Conservation (phyloP, 2,888 invertebrate species). For the Harpagoxenus sublaevis region DNA sequence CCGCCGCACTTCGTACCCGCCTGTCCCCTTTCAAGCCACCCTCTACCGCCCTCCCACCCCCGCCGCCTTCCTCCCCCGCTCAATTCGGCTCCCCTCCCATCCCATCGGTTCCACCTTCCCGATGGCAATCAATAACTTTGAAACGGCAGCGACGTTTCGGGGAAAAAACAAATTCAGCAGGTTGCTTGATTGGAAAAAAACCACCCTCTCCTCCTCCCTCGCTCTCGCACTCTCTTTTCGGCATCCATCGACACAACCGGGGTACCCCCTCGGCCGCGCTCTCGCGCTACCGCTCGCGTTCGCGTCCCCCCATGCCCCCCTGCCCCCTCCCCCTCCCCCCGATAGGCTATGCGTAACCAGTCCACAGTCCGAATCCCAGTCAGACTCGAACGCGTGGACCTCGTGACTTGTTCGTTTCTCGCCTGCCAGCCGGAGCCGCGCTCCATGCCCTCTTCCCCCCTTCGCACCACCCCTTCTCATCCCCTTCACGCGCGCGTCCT, state of each 20-base stretch:
- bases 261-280: slow-evolving; percentile 29
- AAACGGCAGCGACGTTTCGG: slow-evolving; percentile 81
- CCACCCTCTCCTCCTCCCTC: slow-evolving; percentile 57
- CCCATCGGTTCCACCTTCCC: slow-evolving; percentile 62
- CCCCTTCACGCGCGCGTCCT: not conserved
- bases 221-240: slow-evolving; percentile 53
- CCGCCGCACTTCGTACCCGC: slow-evolving; percentile 60
- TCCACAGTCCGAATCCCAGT: slow-evolving; percentile 49
- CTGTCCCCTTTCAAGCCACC: slow-evolving; percentile 57
- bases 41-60: not conserved
- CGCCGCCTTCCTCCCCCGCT: slow-evolving; percentile 25
- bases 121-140: slow-evolving; percentile 83
- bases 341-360: slow-evolving; percentile 50
- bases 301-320: slow-evolving; percentile 28
- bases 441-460: slow-evolving; percentile 36
- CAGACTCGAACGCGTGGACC: slow-evolving; percentile 58
- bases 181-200: slow-evolving; percentile 81
- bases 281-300: slow-evolving; percentile 44
- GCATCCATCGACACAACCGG: slow-evolving; percentile 52
- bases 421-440: slow-evolving; percentile 51
- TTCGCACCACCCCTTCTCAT: not conserved
- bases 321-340: not conserved
- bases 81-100: slow-evolving; percentile 52
- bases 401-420: slow-evolving; percentile 66
- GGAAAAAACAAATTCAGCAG: slow-evolving; percentile 82